These are phyloP conservation scores for Zaprionus vittiger DNA, from an alignment of 1,140 invertebrate species.

Conservation along the genomic window DNA sequence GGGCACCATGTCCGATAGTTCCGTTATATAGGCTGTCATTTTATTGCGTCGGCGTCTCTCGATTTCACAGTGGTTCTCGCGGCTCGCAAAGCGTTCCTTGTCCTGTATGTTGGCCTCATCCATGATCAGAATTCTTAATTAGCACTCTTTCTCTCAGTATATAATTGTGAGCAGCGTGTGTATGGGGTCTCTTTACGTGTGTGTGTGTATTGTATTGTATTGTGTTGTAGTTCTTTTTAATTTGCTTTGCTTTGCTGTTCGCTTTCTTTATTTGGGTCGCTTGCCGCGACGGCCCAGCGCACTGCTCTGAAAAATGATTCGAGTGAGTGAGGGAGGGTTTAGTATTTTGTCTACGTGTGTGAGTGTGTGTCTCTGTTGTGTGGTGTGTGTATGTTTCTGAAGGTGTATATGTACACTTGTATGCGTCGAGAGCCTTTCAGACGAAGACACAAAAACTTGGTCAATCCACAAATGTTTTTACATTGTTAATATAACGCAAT, in stretches of 20 bases:
- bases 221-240: conserved; percentile 29
- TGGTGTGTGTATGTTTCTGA: conserved; percentile 14
- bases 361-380: conserved; percentile 30
- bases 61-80: conserved; percentile 99
- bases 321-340: conserved; percentile 58
- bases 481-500: conserved; percentile 18
- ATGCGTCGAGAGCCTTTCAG: neutral
- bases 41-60: conserved; percentile 98
- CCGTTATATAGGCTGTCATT: conserved; percentile 99
- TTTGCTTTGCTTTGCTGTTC: conserved; percentile 49
- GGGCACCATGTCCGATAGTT: conserved; percentile 99
- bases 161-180: conserved; percentile 19
- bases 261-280: conserved; percentile 73
- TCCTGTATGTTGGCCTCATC: conserved; percentile 97
- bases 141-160: conserved; percentile 45
- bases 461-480: conserved; percentile 29
- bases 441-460: conserved; percentile 15
- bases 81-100: conserved; percentile 96
- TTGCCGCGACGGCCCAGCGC: conserved; percentile 48
- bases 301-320: conserved; percentile 58
- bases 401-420: conserved; percentile 9
- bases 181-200: conserved; percentile 14
- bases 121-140: conserved; percentile 86
- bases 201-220: conserved; percentile 19
- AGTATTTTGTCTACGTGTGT: conserved; percentile 74